These are phyloP conservation scores for Coregonus suidteri DNA, from an alignment of 2,797 vertebrate species.

Conservation along the genomic window DNA sequence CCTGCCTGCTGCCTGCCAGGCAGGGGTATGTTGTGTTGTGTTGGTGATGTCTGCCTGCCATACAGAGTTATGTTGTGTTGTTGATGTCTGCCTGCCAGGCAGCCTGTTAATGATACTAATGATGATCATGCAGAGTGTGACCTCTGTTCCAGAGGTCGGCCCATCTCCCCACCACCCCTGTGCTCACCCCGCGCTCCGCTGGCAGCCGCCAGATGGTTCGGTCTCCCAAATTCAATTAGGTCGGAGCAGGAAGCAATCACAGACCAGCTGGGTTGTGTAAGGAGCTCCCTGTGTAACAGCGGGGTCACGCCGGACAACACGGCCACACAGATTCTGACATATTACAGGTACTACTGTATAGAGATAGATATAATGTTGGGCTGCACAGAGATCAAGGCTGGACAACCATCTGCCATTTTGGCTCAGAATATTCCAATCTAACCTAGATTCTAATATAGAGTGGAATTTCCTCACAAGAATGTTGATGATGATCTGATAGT, in stretches of 20 bases:
- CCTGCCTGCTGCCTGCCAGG: neutral
- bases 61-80: neutral
- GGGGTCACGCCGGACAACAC: neutral
- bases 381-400: neutral
- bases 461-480: neutral
- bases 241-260: conserved; percentile 12
- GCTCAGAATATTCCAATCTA: neutral
- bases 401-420: neutral
- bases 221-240: conserved; percentile 60
- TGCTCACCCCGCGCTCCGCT: conserved; percentile 37
- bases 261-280: conserved; percentile 17
- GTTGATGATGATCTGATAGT: neutral
- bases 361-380: neutral
- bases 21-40: neutral
- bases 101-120: conserved; percentile 62
- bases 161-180: conserved; percentile 22
- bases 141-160: conserved; percentile 50
- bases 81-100: conserved; percentile 1
- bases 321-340: neutral
- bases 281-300: neutral
- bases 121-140: conserved; percentile 53
- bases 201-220: conserved; percentile 66
- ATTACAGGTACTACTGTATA: neutral
- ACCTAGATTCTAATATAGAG: neutral
- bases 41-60: neutral